Evolutionary conservation across 1,140 invertebrate species (phyloP), one percentile per base, ranked within the genome.

Genomic region (Aphelinus atriplicis): DNA sequence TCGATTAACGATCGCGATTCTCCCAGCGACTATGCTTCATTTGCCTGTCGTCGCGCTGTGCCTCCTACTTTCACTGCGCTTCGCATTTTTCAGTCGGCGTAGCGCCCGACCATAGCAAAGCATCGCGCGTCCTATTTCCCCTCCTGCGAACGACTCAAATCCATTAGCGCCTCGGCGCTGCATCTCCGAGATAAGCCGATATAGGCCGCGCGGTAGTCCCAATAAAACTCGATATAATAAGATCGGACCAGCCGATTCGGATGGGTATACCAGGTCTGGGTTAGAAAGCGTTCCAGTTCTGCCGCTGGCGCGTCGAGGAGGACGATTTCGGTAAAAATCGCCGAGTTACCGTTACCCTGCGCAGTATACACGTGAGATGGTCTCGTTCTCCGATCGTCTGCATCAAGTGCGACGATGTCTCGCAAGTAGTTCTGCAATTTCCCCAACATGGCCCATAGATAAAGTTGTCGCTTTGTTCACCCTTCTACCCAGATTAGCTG

Each of bases 211-310:
- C 10, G 62, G 6, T 64, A 10, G 46, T 57, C 47, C 9, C 60
- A 71, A 71, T 63, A 71, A 71, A 71, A 63, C 48, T 42, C 43
- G 42, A 67, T 67, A 67, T 61, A 73, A 72, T 77, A 73, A 72
- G 75, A 68, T 72, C 75, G 57, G 4, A 26, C 47, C 42, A 43
- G 48, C 26, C 45, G 75, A 76, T 70, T 57, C 26, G 10, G n/a
- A 42, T 42, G 10, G 51, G 55, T 9, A 26, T 61, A 60, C 6
- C 69, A 56, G 50, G 61, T 55, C 53, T 43, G 26, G 4, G 26
- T 68, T 74, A 63, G 65, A 68, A 74, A 74, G 65, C 73, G 73
- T 60, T 74, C 73, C 58, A 74, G 10, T 62, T 74, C 66, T 60
- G 1, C 48, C 26, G 26, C 26, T 26, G 26, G 26, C 26, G 26